Conservation (phyloP, 2,797 vertebrate species). For the Lophius americanus region DNA sequence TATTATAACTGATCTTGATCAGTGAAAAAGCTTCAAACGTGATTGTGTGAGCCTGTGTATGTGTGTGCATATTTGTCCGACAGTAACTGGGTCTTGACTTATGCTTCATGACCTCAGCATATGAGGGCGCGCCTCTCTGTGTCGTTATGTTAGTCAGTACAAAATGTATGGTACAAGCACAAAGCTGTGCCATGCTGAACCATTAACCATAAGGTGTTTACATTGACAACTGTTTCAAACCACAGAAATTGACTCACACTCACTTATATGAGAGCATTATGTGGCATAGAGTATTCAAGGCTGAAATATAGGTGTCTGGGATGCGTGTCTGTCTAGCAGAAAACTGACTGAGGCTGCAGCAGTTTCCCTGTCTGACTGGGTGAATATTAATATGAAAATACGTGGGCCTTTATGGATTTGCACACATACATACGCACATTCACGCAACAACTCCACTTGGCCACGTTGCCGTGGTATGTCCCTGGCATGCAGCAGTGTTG, state of each 20-base stretch:
- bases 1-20: slow-evolving; percentile 70
- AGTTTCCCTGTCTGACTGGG: slow-evolving; percentile 37
- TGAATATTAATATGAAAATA: slow-evolving; percentile 72
- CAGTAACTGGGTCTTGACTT: slow-evolving; percentile 35
- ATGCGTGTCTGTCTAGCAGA: slow-evolving; percentile 34
- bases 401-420: slow-evolving; percentile 58
- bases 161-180: slow-evolving; percentile 31
- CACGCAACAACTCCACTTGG: slow-evolving; percentile 57
- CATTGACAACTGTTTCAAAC: slow-evolving; percentile 30
- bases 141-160: slow-evolving; percentile 26
- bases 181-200: slow-evolving; percentile 29
- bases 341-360: slow-evolving; percentile 37
- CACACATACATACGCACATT: slow-evolving; percentile 36
- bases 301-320: slow-evolving; percentile 32
- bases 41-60: slow-evolving; percentile 33
- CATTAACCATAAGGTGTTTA: slow-evolving; percentile 26
- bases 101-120: slow-evolving; percentile 52
- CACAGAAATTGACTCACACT: slow-evolving; percentile 21
- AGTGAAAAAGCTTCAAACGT: slow-evolving; percentile 47
- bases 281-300: slow-evolving; percentile 14
- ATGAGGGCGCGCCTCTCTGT: slow-evolving; percentile 22
- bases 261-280: not conserved
- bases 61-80: slow-evolving; percentile 39
- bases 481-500: slow-evolving; percentile 82
- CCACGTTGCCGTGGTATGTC: slow-evolving; percentile 77